phyloP scores from a whole-genome alignment of 2,888 invertebrate species.

The Mimas tiliae region DNA sequence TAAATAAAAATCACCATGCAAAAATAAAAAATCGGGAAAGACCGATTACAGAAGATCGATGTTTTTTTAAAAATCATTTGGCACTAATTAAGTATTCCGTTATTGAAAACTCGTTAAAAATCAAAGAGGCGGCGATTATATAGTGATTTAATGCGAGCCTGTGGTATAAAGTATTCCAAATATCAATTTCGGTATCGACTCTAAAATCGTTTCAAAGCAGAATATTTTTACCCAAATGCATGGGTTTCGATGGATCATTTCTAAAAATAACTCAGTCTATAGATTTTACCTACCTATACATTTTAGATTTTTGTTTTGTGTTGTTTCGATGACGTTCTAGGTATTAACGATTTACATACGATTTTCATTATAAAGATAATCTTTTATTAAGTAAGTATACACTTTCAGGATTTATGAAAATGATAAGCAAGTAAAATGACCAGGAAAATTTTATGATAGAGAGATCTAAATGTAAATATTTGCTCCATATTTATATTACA shows the following conservation, averaged over 20 bases:
- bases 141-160: neutral
- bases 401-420: too few relatives aligned
- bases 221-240: slow-evolving; percentile 4
- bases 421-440: too few relatives aligned
- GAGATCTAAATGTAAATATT: too few relatives aligned
- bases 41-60: neutral
- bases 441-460: too few relatives aligned
- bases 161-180: neutral
- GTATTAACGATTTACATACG: too few relatives aligned
- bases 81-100: neutral
- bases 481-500: too few relatives aligned
- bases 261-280: slow-evolving; percentile 4
- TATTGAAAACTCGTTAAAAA: slow-evolving; percentile 10
- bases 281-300: neutral
- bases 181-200: neutral
- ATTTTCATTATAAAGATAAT: too few relatives aligned
- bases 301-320: neutral
- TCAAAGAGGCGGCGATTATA: slow-evolving; percentile 4
- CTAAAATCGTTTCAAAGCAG: neutral
- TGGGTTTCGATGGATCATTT: neutral
- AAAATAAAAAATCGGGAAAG: neutral
- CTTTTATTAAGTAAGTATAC: too few relatives aligned
- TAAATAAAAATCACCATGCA: neutral
- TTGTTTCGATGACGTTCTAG: too few relatives aligned
- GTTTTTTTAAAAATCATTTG: neutral